Percentiles rank a stretch among this genome's conserved stretches.
Evolutionary conservation across 2,888 invertebrate genomes (phyloP).

Genomic region (Mesoligia furuncula): DNA sequence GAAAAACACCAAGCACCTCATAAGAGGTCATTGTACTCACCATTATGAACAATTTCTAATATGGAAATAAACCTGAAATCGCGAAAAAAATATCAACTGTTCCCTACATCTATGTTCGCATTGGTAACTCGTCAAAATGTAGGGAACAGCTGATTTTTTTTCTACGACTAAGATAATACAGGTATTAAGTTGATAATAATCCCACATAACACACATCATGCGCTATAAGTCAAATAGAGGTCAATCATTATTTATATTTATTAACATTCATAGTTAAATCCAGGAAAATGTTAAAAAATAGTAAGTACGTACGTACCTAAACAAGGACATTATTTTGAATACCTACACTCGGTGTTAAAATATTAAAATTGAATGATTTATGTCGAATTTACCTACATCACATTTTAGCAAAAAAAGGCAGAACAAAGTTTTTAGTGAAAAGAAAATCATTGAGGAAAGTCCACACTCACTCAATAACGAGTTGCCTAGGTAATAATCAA

Average conservation of each 20-base stretch:
- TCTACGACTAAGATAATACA: neutral
- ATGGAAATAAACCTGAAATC: too few species aligned
- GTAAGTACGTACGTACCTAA: neutral
- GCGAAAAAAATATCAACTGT: too few species aligned
- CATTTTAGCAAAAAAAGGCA: neutral
- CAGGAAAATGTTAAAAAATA: neutral
- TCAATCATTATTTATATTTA: neutral
- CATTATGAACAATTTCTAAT: too few species aligned
- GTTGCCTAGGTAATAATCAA: constrained; percentile 66
- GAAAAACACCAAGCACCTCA: too few species aligned
- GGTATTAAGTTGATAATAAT: neutral
- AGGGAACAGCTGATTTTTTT: too few species aligned
- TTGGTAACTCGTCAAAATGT: too few species aligned
- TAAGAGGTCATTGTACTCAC: too few species aligned
- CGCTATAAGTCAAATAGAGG: neutral
- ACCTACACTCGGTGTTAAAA: neutral
- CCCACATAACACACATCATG: neutral
- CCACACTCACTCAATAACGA: neutral
- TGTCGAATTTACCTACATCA: neutral
- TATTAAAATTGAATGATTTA: neutral
- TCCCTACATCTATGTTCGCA: too few species aligned
- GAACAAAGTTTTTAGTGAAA: neutral
- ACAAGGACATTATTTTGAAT: neutral
- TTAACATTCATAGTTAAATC: neutral
- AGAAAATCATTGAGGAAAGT: constrained; percentile 4